phyloP scores from a whole-genome alignment of 2,888 invertebrate species.

The Meteorus colon region DNA sequence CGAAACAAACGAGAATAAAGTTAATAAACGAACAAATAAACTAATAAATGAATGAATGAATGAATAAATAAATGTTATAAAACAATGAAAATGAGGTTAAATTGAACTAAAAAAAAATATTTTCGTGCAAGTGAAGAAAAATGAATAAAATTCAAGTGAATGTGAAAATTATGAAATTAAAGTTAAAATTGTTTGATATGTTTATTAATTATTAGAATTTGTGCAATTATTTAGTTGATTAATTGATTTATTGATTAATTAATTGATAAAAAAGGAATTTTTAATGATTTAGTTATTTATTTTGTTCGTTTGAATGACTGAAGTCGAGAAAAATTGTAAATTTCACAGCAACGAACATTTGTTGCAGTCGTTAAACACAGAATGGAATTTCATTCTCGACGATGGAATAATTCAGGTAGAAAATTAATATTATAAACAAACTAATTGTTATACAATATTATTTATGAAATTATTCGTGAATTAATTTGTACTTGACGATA shows the following conservation, averaged over 20 bases:
- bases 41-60: not conserved
- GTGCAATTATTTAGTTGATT: no score
- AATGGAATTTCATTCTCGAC: slow-evolving; percentile 68
- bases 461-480: slow-evolving; percentile 47
- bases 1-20: not conserved
- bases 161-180: no score
- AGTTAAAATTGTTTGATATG: no score
- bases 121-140: no score
- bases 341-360: slow-evolving; percentile 1
- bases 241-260: no score
- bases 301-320: not conserved
- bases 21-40: not conserved
- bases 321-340: slow-evolving; percentile 10
- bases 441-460: not conserved
- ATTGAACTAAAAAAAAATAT: no score
- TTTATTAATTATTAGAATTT: no score
- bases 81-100: no score
- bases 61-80: no score
- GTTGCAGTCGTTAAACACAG: slow-evolving; percentile 55
- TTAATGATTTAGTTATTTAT: no score
- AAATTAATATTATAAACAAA: not conserved
- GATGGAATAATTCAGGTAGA: slow-evolving; percentile 55
- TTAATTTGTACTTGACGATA: slow-evolving; percentile 28
- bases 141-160: no score
- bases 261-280: no score